Percentiles rank a stretch among this genome's conserved stretches.
These are phyloP conservation scores for Arenaria interpres DNA, from an alignment of 2,113 vertebrate genomes.

Conservation along the genomic window DNA sequence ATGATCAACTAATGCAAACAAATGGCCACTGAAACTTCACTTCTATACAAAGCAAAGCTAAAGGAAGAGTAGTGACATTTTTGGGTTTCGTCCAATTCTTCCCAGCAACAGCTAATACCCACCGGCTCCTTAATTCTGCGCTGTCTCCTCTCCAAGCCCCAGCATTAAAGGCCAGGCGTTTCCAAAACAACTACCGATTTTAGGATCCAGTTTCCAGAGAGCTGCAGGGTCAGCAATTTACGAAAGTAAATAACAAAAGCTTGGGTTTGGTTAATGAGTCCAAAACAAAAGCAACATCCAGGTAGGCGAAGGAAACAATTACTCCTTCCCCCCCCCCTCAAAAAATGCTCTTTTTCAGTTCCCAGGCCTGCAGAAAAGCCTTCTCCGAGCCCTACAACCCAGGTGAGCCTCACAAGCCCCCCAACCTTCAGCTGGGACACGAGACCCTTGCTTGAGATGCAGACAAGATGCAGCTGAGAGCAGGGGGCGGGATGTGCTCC, in stretches of 20 bases:
- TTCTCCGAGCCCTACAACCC: background rate
- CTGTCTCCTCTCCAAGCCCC: constrained; percentile 6
- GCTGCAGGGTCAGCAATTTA: background rate
- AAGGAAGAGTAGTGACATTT: constrained; percentile 49
- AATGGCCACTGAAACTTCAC: constrained; percentile 39
- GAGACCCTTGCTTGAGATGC: rapidly evolving
- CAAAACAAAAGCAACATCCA: constrained; percentile 20
- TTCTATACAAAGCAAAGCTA: constrained; percentile 31
- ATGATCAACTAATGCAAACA: constrained; percentile 55
- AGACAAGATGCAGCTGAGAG: background rate
- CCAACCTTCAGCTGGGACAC: background rate
- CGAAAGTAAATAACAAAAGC: constrained; percentile 11
- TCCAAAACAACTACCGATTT: constrained; percentile 37
- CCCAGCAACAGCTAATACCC: constrained; percentile 51
- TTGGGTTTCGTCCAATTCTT: constrained; percentile 52
- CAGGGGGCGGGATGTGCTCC: background rate
- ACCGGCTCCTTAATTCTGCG: background rate
- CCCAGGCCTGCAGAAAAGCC: background rate
- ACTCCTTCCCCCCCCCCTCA: background rate
- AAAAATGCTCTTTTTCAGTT: background rate
- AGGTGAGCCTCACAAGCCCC: background rate
- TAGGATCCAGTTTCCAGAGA: constrained; percentile 8
- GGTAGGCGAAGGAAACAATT: background rate
- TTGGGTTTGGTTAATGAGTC: background rate
- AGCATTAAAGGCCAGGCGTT: constrained; percentile 10